A percentile compares a stretch with the other conserved stretches of the same genome.
These are phyloP conservation scores for Cenopis cana DNA, from an alignment of 2,888 invertebrate species.

Conservation along the genomic window DNA sequence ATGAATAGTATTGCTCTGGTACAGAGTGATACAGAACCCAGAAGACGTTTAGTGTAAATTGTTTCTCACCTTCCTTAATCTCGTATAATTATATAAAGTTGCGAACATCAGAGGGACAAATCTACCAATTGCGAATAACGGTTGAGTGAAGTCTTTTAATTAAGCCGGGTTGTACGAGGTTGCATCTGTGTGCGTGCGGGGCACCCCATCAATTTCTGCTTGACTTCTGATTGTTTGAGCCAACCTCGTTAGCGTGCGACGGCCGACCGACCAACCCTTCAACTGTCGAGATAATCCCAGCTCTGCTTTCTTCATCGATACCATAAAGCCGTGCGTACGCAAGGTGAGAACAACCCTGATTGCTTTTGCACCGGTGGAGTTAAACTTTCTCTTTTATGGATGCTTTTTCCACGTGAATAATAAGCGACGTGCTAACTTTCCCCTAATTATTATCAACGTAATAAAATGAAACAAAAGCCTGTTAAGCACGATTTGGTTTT, in stretches of 20 bases:
- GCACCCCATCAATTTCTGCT: slow-evolving; percentile 75
- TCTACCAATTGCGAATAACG: slow-evolving; percentile 74
- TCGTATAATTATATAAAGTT: slow-evolving; percentile 56
- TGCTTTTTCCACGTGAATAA: not conserved
- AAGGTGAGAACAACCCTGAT: slow-evolving; percentile 29
- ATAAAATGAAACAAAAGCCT: slow-evolving; percentile 27
- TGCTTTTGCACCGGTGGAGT: slow-evolving; percentile 5
- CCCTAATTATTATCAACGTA: slow-evolving; percentile 23
- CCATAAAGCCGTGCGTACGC: slow-evolving; percentile 30
- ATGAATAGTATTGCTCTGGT: slow-evolving; percentile 3
- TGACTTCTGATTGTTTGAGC: slow-evolving; percentile 76
- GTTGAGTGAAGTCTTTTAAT: slow-evolving; percentile 82
- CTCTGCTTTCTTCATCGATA: slow-evolving; percentile 33
- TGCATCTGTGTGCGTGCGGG: slow-evolving; percentile 57
- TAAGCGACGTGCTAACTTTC: slow-evolving; percentile 13
- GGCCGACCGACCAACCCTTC: slow-evolving; percentile 26
- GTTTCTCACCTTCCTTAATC: slow-evolving; percentile 41
- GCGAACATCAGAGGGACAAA: slow-evolving; percentile 64
- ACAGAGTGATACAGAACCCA: not conserved
- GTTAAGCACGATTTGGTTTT: slow-evolving; percentile 31
- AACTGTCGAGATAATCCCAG: slow-evolving; percentile 27
- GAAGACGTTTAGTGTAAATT: slow-evolving; percentile 8
- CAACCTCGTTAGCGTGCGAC: slow-evolving; percentile 65
- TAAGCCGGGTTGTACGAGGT: slow-evolving; percentile 64
- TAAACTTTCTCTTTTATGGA: slow-evolving; percentile 16